Evolutionary conservation across 2,888 invertebrate genomes (phyloP), one percentile per base, ranked within the genome.

Genomic region (Synergus laeviventris): DNA sequence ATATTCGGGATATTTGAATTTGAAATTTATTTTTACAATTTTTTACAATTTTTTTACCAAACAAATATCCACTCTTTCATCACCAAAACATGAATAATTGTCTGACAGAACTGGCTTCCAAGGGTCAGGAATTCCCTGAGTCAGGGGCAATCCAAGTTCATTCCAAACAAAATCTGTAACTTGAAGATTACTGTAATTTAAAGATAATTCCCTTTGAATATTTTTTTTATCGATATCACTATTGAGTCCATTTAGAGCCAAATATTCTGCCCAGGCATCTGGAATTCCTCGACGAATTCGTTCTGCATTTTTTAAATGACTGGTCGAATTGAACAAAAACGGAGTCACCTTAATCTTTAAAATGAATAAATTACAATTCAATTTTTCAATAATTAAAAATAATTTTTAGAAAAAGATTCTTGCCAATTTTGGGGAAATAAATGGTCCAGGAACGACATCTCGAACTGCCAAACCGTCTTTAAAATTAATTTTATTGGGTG

Each of bases 61-160:
- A 66, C 66, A 66, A 66, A 66, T 45, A 12, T 64, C 64, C 24
- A 16, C 31, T 66, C 24, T 24, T 66, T 66, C 16, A 3, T 73
- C 56, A 9, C 31, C 18, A n/a, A 14, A 21, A 36, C 36, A 36
- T 14, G 16, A 24, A 21, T 56, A 2, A 14, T 56, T 16, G 56
- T 59, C 70, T 45, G 24, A 62, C 3, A 64, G 61, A n/a, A 39
- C 64, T 45, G 56, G 16, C 74, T 77, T 85, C 85, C 85, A 86
- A 56, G 86, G 85, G 79, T 86, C 84, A 1, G 86, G 86, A 62
- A 86, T 86, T n/a, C 86, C 86, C 73, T 86, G 86, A 1, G 81
- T 76, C 21, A 85, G 49, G 0, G 83, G 60, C 2, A 86, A 60
- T 16, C 84, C 82, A 11, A 83, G 76, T 7, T 80, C 54, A 14